A percentile compares a stretch with the other conserved stretches of the same genome.
phyloP scores from a whole-genome alignment of 2,113 vertebrate genomes.

The Gorsachius goisagi region DNA sequence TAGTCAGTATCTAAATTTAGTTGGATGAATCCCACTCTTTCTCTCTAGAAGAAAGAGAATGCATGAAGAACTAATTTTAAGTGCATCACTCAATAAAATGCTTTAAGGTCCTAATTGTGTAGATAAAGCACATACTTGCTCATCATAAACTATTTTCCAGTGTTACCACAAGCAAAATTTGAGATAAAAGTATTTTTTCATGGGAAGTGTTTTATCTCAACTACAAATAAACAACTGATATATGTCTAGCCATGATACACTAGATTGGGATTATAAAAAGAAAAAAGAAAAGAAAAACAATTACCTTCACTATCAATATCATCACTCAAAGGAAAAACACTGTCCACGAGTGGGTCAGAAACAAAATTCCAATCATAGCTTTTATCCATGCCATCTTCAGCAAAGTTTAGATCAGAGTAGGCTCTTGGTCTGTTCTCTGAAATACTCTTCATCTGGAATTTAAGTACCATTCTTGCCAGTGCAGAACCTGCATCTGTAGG shows the following conservation, averaged over 20 bases:
- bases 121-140: not conserved
- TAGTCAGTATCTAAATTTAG: not conserved
- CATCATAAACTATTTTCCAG: not conserved
- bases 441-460: constrained; percentile 77
- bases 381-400: constrained; percentile 81
- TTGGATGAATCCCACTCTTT: not conserved
- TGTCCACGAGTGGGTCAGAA: constrained; percentile 78
- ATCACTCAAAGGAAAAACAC: constrained; percentile 75
- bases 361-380: constrained; percentile 81
- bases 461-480: constrained; percentile 83
- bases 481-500: constrained; percentile 78
- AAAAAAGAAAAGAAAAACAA: not conserved
- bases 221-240: not conserved
- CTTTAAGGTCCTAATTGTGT: not conserved
- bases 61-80: not conserved
- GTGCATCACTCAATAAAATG: not conserved
- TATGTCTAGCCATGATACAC: not conserved
- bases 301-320: constrained; percentile 91
- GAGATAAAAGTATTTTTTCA: not conserved
- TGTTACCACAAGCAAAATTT: not conserved
- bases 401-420: constrained; percentile 63
- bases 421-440: constrained; percentile 49
- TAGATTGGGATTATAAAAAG: not conserved
- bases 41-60: not conserved
- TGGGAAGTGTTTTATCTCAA: not conserved